phyloP scores from a whole-genome alignment of 2,113 vertebrate species.

The Serilophus lunatus region DNA sequence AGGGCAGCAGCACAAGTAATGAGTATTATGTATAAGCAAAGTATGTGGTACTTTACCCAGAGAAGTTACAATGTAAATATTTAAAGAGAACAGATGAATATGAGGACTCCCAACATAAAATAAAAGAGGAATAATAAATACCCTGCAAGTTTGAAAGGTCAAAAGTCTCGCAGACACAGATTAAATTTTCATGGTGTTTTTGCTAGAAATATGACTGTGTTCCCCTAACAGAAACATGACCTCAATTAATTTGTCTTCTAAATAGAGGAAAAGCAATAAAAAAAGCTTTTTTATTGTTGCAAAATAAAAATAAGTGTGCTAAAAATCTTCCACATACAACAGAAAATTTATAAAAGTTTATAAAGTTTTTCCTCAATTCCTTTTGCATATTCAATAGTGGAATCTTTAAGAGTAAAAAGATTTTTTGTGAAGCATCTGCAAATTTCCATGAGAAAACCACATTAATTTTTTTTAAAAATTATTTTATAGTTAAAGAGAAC shows the following conservation, averaged over 20 bases:
- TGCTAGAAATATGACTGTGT: slow-evolving; percentile 7
- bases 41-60: background rate
- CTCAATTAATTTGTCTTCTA: slow-evolving; percentile 54
- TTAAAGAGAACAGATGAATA: slow-evolving; percentile 56
- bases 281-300: background rate
- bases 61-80: slow-evolving; percentile 54
- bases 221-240: slow-evolving; percentile 22
- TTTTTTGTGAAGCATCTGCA: background rate
- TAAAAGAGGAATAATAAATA: slow-evolving; percentile 56
- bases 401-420: background rate
- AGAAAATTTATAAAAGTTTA: background rate
- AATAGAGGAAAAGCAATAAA: background rate
- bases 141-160: slow-evolving; percentile 54
- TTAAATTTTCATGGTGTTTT: slow-evolving; percentile 67
- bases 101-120: slow-evolving; percentile 23
- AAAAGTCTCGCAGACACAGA: slow-evolving; percentile 49
- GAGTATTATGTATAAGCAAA: background rate
- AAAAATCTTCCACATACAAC: background rate
- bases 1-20: background rate
- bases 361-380: background rate
- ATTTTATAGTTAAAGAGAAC: background rate
- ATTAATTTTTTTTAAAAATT: background rate
- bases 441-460: background rate
- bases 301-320: background rate
- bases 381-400: background rate